phyloP scores from a whole-genome alignment of 2,113 vertebrate species.

The Campylomormyrus tamandua region DNA sequence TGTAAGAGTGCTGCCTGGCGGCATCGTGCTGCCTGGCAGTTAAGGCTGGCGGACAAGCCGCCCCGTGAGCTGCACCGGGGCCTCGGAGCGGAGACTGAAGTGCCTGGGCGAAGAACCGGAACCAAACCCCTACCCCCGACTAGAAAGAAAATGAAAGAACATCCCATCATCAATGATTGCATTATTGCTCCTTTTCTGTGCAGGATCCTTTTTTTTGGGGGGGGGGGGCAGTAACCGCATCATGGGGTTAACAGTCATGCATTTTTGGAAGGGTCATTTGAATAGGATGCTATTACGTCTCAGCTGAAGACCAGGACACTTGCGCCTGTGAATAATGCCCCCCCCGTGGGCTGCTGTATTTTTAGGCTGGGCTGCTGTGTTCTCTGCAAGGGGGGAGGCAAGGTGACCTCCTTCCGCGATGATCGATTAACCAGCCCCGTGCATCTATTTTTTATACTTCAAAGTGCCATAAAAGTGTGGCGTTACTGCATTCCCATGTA shows the following conservation, averaged over 20 bases:
- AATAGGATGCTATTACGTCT: neutral
- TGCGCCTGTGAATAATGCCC: slow-evolving; percentile 48
- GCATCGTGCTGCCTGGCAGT: neutral
- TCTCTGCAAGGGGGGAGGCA: slow-evolving; percentile 33
- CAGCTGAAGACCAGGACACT: neutral
- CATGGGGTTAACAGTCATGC: neutral
- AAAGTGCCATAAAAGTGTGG: slow-evolving; percentile 21
- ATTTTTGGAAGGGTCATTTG: neutral
- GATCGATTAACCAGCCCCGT: slow-evolving; percentile 46
- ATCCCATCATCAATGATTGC: neutral
- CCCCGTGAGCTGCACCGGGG: neutral
- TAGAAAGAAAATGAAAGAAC: neutral
- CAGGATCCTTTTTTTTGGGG: neutral
- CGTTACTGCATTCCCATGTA: neutral
- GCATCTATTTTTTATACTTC: slow-evolving; percentile 33
- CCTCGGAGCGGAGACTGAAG: neutral
- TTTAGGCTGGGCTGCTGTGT: slow-evolving; percentile 55
- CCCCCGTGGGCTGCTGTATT: slow-evolving; percentile 51
- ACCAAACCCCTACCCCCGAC: neutral
- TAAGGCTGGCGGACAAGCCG: neutral
- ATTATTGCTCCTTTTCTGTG: neutral
- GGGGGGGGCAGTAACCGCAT: no score
- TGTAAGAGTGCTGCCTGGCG: neutral
- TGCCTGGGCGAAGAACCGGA: neutral
- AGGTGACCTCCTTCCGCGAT: slow-evolving; percentile 58